These are phyloP conservation scores for Laspeyria flexula DNA, from an alignment of 2,888 invertebrate genomes.

Conservation along the genomic window DNA sequence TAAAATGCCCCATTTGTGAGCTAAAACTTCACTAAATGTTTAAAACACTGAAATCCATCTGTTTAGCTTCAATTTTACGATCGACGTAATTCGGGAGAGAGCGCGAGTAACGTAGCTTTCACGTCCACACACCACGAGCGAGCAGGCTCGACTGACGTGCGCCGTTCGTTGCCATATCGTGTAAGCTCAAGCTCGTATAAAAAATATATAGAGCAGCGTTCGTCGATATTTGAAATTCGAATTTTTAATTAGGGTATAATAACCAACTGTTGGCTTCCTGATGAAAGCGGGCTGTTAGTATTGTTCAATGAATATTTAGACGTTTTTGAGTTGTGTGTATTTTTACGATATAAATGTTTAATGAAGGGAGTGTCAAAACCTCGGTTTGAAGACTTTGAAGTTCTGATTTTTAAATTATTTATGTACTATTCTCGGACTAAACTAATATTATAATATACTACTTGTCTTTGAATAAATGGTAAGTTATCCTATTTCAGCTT, in stretches of 20 bases:
- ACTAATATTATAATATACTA: background rate
- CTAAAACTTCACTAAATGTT: conserved; percentile 39
- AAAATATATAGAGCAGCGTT: conserved; percentile 48
- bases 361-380: background rate
- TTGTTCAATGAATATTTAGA: conserved; percentile 6
- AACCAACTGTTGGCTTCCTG: conserved; percentile 34
- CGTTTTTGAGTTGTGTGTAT: background rate
- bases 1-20: conserved; percentile 44
- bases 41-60: conserved; percentile 61
- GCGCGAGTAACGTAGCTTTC: conserved; percentile 3
- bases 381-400: too few species aligned
- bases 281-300: conserved; percentile 11
- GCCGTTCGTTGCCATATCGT: conserved; percentile 31
- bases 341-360: background rate
- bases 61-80: conserved; percentile 53
- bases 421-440: background rate
- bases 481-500: background rate
- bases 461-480: background rate
- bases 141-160: conserved; percentile 56
- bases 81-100: conserved; percentile 39
- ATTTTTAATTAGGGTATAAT: conserved; percentile 46
- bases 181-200: conserved; percentile 35
- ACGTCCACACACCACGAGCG: conserved; percentile 45
- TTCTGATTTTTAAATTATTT: background rate
- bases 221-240: conserved; percentile 52